Conservation (phyloP, 2,888 invertebrate species). For the Drosophila flavopinicola region DNA sequence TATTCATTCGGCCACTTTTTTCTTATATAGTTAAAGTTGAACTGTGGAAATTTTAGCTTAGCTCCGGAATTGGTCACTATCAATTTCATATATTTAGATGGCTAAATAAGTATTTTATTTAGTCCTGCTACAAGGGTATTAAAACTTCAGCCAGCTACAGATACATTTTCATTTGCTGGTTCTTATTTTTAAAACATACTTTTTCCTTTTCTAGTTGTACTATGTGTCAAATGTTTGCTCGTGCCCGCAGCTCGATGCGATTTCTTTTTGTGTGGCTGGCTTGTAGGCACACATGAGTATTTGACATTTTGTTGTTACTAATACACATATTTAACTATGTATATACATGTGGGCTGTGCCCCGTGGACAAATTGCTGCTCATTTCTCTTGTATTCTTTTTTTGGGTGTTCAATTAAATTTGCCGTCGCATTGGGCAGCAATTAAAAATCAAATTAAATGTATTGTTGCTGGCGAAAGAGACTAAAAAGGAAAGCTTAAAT, state of each 20-base stretch:
- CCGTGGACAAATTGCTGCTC: conserved; percentile 35
- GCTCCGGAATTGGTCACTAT: too few species aligned
- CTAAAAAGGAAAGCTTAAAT: background rate
- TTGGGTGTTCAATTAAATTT: conserved; percentile 34
- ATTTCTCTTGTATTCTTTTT: conserved; percentile 24
- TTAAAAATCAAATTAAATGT: conserved; percentile 56
- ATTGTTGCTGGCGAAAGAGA: background rate
- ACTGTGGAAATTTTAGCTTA: too few species aligned
- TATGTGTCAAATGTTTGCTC: conserved; percentile 40
- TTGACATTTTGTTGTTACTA: conserved; percentile 34
- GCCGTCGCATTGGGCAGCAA: conserved; percentile 45
- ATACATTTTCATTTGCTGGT: background rate
- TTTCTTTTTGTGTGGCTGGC: conserved; percentile 47
- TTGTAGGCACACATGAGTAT: conserved; percentile 31
- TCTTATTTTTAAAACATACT: background rate
- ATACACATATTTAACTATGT: conserved; percentile 29
- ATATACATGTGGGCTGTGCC: conserved; percentile 24
- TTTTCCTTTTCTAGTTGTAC: background rate
- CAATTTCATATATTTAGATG: too few species aligned
- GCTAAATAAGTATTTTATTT: background rate
- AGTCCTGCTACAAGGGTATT: conserved; percentile 2
- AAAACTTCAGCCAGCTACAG: background rate
- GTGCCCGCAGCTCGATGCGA: conserved; percentile 38
- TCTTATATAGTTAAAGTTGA: too few species aligned
- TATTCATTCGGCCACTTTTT: too few species aligned